phyloP scores from a whole-genome alignment of 2,113 vertebrate species.

The Gambusia affinis region DNA sequence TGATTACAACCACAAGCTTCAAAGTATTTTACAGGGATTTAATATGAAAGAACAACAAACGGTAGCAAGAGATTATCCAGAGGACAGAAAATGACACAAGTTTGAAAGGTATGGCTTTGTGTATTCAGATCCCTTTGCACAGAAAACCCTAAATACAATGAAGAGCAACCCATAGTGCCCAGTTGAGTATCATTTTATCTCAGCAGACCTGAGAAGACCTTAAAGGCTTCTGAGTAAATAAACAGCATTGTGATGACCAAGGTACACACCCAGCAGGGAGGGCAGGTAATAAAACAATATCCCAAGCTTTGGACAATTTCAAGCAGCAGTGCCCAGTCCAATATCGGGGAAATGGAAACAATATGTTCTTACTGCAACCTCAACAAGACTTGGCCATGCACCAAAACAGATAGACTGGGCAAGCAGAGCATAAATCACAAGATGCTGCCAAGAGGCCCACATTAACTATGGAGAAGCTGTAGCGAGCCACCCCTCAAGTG shows the following conservation, averaged over 20 bases:
- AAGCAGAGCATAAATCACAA: neutral
- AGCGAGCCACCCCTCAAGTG: neutral
- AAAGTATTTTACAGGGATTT: too few relatives aligned
- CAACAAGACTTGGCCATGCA: neutral
- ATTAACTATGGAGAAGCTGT: neutral
- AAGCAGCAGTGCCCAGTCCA: neutral
- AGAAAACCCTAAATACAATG: too few relatives aligned
- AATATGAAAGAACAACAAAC: too few relatives aligned
- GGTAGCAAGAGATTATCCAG: too few relatives aligned
- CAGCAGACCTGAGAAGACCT: neutral
- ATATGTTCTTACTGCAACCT: neutral
- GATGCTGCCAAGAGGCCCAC: neutral
- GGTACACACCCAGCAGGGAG: neutral
- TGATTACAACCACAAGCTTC: too few relatives aligned
- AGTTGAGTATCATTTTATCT: too few relatives aligned
- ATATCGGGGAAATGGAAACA: neutral
- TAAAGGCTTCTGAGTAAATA: neutral
- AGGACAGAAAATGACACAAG: too few relatives aligned
- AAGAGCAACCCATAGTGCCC: too few relatives aligned
- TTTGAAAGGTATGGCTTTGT: too few relatives aligned
- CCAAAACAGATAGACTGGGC: neutral
- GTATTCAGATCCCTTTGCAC: too few relatives aligned
- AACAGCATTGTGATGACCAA: neutral
- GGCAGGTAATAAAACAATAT: neutral
- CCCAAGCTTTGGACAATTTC: neutral